Evolutionary conservation across 2,888 invertebrate species (phyloP).

Genomic region (Platycheirus rosarum): DNA sequence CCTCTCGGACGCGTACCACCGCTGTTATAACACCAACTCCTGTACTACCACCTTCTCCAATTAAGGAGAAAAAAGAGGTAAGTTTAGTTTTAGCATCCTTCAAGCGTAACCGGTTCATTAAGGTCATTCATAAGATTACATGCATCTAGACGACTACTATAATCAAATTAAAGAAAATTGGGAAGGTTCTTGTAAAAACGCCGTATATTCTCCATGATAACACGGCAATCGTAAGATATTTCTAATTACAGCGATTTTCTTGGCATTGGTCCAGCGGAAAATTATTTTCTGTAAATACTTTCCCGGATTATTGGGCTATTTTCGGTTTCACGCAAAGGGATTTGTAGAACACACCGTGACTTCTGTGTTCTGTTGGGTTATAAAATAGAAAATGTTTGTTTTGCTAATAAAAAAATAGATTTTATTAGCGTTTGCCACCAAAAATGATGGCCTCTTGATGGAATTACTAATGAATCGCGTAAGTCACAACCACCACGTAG

Average conservation of each 20-base stretch:
- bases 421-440: neutral
- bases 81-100: conserved; percentile 21
- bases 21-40: conserved; percentile 75
- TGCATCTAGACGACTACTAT: neutral
- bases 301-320: conserved; percentile 61
- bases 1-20: conserved; percentile 57
- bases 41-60: conserved; percentile 76
- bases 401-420: neutral
- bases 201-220: conserved; percentile 26
- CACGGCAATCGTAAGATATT: conserved; percentile 7
- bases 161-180: neutral
- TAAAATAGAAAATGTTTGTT: neutral
- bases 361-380: neutral
- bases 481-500: no score
- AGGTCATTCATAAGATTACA: neutral
- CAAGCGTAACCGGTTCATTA: conserved; percentile 46
- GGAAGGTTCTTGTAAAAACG: neutral
- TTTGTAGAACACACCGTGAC: neutral
- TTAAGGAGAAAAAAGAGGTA: conserved; percentile 78
- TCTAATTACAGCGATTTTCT: conserved; percentile 36
- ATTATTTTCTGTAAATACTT: conserved; percentile 57
- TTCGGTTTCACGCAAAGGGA: conserved; percentile 33
- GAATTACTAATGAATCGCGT: no score
- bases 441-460: no score
- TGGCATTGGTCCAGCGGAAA: conserved; percentile 57